Percentiles rank a stretch among this genome's conserved stretches.
Conservation (phyloP, 2,113 vertebrate genomes). For the Ictidomys tridecemlineatus region DNA sequence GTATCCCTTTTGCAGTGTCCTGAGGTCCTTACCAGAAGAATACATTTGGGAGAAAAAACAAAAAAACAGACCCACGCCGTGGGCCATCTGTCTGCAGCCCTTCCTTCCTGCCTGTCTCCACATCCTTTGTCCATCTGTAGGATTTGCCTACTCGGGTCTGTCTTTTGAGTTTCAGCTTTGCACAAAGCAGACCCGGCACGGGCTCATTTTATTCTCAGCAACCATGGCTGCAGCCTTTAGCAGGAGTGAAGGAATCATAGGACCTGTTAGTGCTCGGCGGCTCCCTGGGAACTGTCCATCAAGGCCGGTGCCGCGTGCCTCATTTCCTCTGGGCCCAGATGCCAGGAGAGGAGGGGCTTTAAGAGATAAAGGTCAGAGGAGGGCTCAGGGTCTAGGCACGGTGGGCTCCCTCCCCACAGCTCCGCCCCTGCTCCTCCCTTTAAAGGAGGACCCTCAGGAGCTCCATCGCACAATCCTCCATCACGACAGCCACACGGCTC, state of each 20-base stretch:
- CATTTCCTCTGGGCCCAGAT: not conserved
- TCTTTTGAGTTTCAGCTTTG: conserved; percentile 26
- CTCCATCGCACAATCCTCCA: not conserved
- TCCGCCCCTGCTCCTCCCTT: not conserved
- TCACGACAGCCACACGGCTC: not conserved
- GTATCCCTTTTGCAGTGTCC: not conserved
- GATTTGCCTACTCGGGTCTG: not conserved
- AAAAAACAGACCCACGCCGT: accelerated
- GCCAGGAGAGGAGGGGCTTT: not conserved
- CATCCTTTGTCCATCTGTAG: not conserved
- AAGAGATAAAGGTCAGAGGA: not conserved
- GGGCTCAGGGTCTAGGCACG: not conserved
- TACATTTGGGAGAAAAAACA: not conserved
- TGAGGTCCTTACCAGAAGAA: not conserved
- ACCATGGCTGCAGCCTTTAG: not conserved
- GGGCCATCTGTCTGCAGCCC: not conserved
- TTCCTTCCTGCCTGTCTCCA: not conserved
- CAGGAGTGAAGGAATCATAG: not conserved
- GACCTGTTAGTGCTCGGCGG: not conserved
- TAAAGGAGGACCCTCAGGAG: not conserved
- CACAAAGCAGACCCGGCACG: not conserved
- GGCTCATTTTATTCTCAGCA: not conserved
- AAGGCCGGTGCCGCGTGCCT: not conserved
- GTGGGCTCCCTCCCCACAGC: no score
- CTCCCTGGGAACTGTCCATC: not conserved